Base-by-base conservation (phyloP, 2,797 vertebrate species). In the Antrozous pallidus region DNA sequence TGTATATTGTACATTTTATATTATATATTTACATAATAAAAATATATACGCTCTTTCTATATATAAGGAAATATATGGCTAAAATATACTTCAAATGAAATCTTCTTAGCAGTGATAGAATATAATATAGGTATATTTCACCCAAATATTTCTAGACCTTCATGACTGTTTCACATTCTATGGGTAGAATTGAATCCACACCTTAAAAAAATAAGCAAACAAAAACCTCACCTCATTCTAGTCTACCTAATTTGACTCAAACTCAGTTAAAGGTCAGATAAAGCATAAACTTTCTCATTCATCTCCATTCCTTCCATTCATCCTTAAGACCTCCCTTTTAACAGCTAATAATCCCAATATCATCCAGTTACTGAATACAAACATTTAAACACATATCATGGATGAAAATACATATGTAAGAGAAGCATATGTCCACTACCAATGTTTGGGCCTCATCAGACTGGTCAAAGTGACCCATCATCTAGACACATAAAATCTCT, bases 101-200 rank as follows among this genome's bases (percentile, higher is more conserved):
- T 85, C 2, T 75, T 79, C 18, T 73, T 80, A 93, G n/a, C n/a
- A 84, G 65, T n/a, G n/a, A 42, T 12, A 92, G 2, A 31, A 67
- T 38, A 5, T 2, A 84, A 20, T 47, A 36, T 47, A 54, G 33
- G 5, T 31, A 85, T 31, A 63, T 70, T 86, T 88, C 40, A 45
- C 12, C 14, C 2, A 90, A 75, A 82, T 63, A 82, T 47, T 89
- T 88, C 11, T 6, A 77, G 3, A 47, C 4, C 10, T 70, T 73
- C 8, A 16, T 42, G 65, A 58, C 38, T 82, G 2, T 54, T 49
- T 88, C 38, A 73, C 2, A n/a, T 65, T 84, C 28, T 88, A 17
- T 80, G 18, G 3, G 0, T 47, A 71, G 14, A 22, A 86, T 18
- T 63, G 31, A 78, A 73, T 40, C 2, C 3, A 42, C 3, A 56